Conservation (phyloP, 2,888 invertebrate genomes). For the Cantharis flavilabris region DNA sequence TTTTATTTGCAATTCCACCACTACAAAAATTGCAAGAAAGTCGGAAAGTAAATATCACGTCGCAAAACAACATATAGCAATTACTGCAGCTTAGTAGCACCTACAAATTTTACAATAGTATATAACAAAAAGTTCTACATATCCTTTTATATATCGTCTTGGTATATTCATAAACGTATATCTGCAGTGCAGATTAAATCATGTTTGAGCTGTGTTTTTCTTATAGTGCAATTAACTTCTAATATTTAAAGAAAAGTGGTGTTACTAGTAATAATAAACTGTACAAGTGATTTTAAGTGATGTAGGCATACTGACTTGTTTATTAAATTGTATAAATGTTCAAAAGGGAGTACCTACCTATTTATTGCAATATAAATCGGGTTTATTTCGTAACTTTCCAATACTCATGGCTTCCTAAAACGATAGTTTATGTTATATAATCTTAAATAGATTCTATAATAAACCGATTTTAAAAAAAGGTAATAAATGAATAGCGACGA, state of each 20-base stretch:
- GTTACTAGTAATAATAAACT: neutral
- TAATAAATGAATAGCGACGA: neutral
- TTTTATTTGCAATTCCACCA: conserved; percentile 83
- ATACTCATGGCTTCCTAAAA: neutral
- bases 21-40: conserved; percentile 60
- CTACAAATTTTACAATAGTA: conserved; percentile 23
- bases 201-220: conserved; percentile 22
- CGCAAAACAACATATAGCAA: conserved; percentile 45
- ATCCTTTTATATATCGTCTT: conserved; percentile 10
- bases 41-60: conserved; percentile 34
- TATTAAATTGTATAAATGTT: neutral
- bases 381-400: neutral
- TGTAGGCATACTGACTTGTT: neutral
- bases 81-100: conserved; percentile 34
- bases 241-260: neutral
- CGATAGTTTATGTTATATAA: neutral
- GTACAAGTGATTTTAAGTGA: neutral
- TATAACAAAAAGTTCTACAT: conserved; percentile 17
- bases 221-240: conserved; percentile 20
- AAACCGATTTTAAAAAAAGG: neutral
- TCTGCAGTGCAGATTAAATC: conserved; percentile 33
- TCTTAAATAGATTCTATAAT: neutral
- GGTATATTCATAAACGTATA: neutral
- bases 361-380: neutral
- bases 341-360: neutral